Percentiles rank a stretch among this genome's conserved stretches.
Evolutionary conservation across 2,888 invertebrate species (phyloP).

Genomic region (Heliconius erato): DNA sequence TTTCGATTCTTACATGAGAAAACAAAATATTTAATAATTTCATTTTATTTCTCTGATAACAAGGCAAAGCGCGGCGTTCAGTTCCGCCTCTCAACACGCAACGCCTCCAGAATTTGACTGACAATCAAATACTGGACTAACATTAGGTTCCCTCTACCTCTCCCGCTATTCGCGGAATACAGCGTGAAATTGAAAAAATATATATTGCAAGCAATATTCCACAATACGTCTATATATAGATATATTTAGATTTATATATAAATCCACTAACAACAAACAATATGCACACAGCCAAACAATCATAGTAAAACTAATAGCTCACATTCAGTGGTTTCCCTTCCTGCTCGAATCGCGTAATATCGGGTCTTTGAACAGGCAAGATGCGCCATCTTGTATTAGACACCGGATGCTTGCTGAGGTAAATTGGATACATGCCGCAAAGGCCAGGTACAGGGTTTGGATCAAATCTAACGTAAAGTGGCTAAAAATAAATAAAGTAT

Average conservation of each 20-base stretch:
- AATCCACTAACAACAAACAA: neutral
- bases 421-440: constrained; percentile 72
- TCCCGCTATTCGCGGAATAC: too few species aligned
- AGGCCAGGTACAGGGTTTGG: constrained; percentile 78
- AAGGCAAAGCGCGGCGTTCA: too few species aligned
- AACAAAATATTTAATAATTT: too few species aligned
- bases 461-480: constrained; percentile 78
- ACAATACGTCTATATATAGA: too few species aligned
- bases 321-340: constrained; percentile 71
- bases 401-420: constrained; percentile 76
- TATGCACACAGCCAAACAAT: neutral
- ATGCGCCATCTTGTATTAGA: constrained; percentile 80
- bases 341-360: constrained; percentile 77
- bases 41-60: too few species aligned
- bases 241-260: neutral
- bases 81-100: too few species aligned
- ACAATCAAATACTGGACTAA: too few species aligned
- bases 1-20: too few species aligned
- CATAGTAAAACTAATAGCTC: constrained; percentile 43
- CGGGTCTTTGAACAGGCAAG: constrained; percentile 68
- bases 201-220: too few species aligned
- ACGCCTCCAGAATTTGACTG: too few species aligned
- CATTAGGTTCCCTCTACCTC: too few species aligned
- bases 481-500: constrained; percentile 64
- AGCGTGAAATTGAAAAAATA: too few species aligned